Base-by-base conservation (phyloP, 2,888 invertebrate species). In the Dynastes maya region DNA sequence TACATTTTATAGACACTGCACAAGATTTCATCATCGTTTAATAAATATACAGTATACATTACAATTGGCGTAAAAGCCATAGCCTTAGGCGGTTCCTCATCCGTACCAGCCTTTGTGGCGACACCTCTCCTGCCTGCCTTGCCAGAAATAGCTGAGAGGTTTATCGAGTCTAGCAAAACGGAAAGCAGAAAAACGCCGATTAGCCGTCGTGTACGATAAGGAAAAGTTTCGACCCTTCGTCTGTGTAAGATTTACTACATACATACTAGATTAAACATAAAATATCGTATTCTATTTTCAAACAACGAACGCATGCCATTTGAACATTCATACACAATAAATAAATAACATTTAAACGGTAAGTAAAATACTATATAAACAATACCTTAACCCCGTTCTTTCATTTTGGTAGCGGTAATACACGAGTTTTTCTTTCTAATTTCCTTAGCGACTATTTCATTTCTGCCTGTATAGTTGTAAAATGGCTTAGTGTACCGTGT, bases 271-370 rank as follows among this genome's bases (percentile, higher is more conserved):
- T 32, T 45, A 51, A 51, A 11, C 9, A 45, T 45, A 45, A 11
- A 45, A 45, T 45, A 45, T 11, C 45, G 45, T 45, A 2, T 8
- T 11, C 45, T 37, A 63, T 68, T 32, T 64, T 80, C 79, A 78
- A 79, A 80, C 80, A 83, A 82, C 81, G 82, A 80, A 79, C 22
- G 32, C 81, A 80, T 82, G 82, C 83, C 83, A 83, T 84, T 84
- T 82, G 83, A 84, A 82, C 83, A 83, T 83, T 82, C 83, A 83
- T 84, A 83, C 83, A 83, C 83, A 85, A 85, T 84, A 84, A 85
- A 85, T 85, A 85, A 84, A 83, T 83, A 83, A 82, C 80, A 80
- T 80, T 81, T 79, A 79, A 78, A 76, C 71, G 16, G 55, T 55
- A 81, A 67, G 40, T 81, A 82, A 82, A 82, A 82, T 81, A 81